Evolutionary conservation across 2,888 invertebrate genomes (phyloP).

Genomic region (Alsophila aescularia): DNA sequence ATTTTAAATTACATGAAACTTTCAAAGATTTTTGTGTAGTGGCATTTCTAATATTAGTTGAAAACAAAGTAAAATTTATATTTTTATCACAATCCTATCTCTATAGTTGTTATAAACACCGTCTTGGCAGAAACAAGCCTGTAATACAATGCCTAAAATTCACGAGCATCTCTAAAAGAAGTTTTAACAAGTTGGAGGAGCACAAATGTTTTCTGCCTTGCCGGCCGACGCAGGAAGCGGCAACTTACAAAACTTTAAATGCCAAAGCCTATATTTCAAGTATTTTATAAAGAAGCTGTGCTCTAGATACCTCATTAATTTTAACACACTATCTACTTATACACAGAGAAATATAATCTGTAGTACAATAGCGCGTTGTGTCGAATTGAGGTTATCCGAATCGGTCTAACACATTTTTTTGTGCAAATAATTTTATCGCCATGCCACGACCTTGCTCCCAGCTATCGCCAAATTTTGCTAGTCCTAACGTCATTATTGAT

Average conservation of each 20-base stretch:
- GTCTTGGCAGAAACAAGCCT: neutral
- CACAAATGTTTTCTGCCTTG: neutral
- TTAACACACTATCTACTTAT: conserved; percentile 14
- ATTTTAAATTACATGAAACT: no score
- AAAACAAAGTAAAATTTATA: neutral
- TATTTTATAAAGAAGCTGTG: conserved; percentile 1
- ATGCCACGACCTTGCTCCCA: conserved; percentile 80
- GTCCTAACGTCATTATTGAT: conserved; percentile 71
- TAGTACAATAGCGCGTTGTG: conserved; percentile 68
- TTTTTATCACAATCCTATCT: neutral
- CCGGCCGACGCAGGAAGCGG: neutral
- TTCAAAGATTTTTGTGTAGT: no score
- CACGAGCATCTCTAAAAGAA: conserved; percentile 1
- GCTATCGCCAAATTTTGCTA: conserved; percentile 79
- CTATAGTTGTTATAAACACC: neutral
- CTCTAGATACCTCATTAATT: conserved; percentile 24
- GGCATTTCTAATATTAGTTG: no score
- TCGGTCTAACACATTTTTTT: conserved; percentile 79
- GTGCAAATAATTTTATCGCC: conserved; percentile 83
- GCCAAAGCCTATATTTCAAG: conserved; percentile 11
- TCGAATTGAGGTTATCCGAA: conserved; percentile 81
- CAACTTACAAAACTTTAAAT: conserved; percentile 18
- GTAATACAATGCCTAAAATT: neutral
- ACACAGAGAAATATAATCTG: conserved; percentile 28
- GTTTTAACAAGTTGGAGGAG: conserved; percentile 13